Conservation (phyloP, 1,140 invertebrate species). For the Drosophila pectinifera region DNA sequence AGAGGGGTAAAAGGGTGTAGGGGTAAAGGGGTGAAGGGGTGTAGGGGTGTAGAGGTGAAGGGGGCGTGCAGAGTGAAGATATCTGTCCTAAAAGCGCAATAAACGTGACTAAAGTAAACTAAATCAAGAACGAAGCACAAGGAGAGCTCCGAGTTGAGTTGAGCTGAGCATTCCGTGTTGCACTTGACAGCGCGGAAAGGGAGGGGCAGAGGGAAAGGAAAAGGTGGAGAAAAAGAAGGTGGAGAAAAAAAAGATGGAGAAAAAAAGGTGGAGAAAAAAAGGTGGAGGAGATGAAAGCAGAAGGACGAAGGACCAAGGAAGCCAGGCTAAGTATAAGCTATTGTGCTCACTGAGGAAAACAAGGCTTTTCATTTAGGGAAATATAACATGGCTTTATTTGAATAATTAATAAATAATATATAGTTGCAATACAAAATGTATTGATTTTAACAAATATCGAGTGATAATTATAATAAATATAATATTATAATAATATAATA, state of each 20-base stretch:
- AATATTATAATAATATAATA: no score
- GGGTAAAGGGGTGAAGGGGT: no score
- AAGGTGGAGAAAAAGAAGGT: background rate
- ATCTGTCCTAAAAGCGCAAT: slow-evolving; percentile 53
- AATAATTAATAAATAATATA: background rate
- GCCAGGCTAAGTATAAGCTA: slow-evolving; percentile 3
- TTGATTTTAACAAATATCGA: background rate
- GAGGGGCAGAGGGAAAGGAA: background rate
- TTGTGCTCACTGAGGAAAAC: slow-evolving; percentile 13
- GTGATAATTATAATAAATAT: no score
- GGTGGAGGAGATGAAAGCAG: background rate
- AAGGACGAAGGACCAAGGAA: slow-evolving; percentile 7
- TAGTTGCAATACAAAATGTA: background rate
- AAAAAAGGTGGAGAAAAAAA: no score
- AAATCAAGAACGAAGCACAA: slow-evolving; percentile 47
- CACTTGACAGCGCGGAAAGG: slow-evolving; percentile 36
- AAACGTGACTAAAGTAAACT: slow-evolving; percentile 60
- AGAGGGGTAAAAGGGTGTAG: background rate
- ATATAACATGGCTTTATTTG: background rate
- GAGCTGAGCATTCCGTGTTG: slow-evolving; percentile 44
- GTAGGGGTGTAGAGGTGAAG: no score
- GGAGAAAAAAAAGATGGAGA: no score
- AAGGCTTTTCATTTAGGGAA: background rate
- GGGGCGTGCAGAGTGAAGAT: slow-evolving; percentile 14
- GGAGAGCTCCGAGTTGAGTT: slow-evolving; percentile 39